A percentile compares a stretch with the other conserved stretches of the same genome.
These are phyloP conservation scores for Conistra vaccinii DNA, from an alignment of 2,888 invertebrate genomes.

Conservation along the genomic window DNA sequence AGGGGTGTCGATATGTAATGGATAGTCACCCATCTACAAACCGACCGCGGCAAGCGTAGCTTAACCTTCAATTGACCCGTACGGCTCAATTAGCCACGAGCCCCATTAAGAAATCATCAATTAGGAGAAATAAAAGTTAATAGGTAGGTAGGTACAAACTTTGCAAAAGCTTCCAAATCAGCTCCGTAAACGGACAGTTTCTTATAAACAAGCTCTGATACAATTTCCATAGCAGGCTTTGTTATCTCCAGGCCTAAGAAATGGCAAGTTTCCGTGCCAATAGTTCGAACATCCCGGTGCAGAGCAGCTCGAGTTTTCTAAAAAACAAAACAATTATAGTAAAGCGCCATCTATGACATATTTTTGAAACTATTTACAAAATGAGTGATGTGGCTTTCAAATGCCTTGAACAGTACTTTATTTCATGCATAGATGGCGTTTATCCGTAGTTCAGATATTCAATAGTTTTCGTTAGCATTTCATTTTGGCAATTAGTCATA, in stretches of 20 bases:
- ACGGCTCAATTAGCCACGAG: too few relatives aligned
- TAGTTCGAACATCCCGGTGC: slow-evolving; percentile 88
- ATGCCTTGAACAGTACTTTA: not conserved
- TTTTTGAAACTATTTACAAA: slow-evolving; percentile 15
- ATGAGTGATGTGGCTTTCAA: not conserved
- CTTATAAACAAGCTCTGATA: slow-evolving; percentile 91
- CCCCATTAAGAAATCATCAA: not conserved
- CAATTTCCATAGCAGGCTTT: slow-evolving; percentile 90
- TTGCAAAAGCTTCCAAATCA: slow-evolving; percentile 93
- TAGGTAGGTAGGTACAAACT: slow-evolving; percentile 83
- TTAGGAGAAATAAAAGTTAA: not conserved
- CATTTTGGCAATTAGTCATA: not conserved
- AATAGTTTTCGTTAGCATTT: not conserved
- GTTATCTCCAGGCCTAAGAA: slow-evolving; percentile 88
- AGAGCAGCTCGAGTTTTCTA: slow-evolving; percentile 91
- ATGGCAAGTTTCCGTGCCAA: slow-evolving; percentile 90
- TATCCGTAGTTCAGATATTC: not conserved
- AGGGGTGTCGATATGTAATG: too few relatives aligned
- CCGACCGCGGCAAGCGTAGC: too few relatives aligned
- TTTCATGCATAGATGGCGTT: slow-evolving; percentile 33
- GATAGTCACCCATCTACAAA: too few relatives aligned
- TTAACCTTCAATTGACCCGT: too few relatives aligned
- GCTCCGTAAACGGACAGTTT: slow-evolving; percentile 89
- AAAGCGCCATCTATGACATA: slow-evolving; percentile 68
- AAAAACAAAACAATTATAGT: slow-evolving; percentile 50